These are phyloP conservation scores for Sebastes iracundus DNA, from an alignment of 2,797 vertebrate species.

Conservation along the genomic window DNA sequence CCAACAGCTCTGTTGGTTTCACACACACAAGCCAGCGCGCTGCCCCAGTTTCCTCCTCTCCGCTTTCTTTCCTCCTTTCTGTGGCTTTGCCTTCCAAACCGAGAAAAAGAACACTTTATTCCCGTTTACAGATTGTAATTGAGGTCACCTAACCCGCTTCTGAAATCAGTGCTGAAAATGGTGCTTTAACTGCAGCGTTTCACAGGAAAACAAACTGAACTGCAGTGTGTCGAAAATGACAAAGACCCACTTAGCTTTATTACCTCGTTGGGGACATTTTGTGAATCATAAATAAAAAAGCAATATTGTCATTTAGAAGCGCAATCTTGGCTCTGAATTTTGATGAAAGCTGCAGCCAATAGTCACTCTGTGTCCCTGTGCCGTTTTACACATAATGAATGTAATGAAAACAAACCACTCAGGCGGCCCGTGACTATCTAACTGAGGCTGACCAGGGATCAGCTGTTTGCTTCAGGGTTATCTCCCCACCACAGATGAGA, in stretches of 20 bases:
- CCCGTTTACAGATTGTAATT: background rate
- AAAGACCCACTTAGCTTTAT: background rate
- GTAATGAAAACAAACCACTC: background rate
- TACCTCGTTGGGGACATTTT: background rate
- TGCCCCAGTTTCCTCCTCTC: conserved; percentile 52
- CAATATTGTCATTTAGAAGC: background rate
- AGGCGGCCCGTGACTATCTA: fast-evolving
- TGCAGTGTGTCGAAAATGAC: background rate
- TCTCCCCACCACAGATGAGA: background rate
- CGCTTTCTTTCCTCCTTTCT: conserved; percentile 20
- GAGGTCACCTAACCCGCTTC: background rate
- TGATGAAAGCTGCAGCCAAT: background rate
- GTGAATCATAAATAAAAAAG: background rate
- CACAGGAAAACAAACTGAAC: background rate
- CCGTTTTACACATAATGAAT: background rate
- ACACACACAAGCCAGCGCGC: conserved; percentile 1
- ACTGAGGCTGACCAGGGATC: conserved; percentile 30
- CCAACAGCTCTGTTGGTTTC: conserved; percentile 28
- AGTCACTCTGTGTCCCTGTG: background rate
- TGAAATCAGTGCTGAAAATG: background rate
- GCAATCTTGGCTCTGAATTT: background rate
- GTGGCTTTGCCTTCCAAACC: background rate
- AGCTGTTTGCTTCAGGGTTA: conserved; percentile 34
- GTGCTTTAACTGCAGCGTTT: background rate
- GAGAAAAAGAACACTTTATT: background rate